Evolutionary conservation across 2,797 vertebrate genomes (phyloP).

Genomic region (Arctocebus calabarensis): DNA sequence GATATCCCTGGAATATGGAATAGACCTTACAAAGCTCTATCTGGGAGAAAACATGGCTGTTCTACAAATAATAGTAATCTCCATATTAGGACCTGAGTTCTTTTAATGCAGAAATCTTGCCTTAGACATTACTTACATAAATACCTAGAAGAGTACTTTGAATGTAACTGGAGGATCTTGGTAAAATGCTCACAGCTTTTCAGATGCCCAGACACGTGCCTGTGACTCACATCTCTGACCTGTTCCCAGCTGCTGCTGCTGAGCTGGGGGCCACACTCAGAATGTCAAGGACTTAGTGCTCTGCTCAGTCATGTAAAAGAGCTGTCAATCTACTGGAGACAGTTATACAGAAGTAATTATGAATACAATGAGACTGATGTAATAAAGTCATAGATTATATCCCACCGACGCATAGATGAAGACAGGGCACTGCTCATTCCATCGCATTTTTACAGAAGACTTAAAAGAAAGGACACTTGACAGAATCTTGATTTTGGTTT

Average conservation of each 20-base stretch:
- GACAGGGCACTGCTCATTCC: neutral
- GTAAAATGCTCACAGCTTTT: neutral
- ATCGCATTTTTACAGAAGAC: neutral
- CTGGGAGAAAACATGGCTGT: neutral
- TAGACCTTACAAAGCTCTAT: neutral
- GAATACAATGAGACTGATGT: neutral
- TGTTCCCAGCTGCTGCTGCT: neutral
- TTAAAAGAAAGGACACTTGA: neutral
- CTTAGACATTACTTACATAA: neutral
- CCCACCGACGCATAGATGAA: neutral
- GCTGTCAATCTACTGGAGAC: neutral
- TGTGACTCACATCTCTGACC: neutral
- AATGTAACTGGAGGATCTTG: neutral
- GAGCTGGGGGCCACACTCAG: neutral
- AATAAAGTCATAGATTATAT: neutral
- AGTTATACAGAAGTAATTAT: neutral
- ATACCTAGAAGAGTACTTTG: neutral
- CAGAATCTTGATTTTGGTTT: constrained; percentile 19
- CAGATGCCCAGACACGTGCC: neutral
- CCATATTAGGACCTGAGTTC: neutral
- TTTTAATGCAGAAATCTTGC: neutral
- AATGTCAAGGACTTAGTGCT: neutral
- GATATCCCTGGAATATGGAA: neutral
- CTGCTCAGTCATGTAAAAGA: neutral
- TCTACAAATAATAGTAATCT: neutral